Conservation (phyloP, 2,113 vertebrate species). For the Cryptomyrus ogoouensis region DNA sequence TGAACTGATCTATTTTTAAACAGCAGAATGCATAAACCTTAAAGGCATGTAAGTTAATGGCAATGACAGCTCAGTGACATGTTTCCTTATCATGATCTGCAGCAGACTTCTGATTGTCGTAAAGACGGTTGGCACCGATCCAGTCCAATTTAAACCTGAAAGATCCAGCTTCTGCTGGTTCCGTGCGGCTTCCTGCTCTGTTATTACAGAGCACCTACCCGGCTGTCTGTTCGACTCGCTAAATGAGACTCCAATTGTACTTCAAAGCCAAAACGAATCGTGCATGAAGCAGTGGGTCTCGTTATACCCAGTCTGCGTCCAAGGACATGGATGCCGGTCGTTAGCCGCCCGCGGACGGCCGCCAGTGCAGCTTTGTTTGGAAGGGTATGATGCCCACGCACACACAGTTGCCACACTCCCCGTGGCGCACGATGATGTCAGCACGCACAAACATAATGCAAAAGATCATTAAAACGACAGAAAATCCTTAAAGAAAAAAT, state of each 20-base stretch:
- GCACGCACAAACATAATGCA: not conserved
- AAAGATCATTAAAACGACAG: not conserved
- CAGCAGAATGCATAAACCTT: not conserved
- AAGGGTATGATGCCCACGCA: not conserved
- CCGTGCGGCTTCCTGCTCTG: not conserved
- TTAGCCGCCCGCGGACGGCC: not conserved
- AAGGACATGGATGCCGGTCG: not conserved
- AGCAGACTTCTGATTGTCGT: not conserved
- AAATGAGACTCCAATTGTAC: constrained; percentile 11
- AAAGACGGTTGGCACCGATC: not conserved
- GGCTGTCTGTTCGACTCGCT: not conserved
- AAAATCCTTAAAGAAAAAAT: not conserved
- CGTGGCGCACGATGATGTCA: not conserved
- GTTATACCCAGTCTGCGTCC: not conserved
- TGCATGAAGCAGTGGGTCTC: not conserved
- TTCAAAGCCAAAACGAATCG: not conserved
- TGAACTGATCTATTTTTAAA: not conserved
- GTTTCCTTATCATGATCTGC: not conserved
- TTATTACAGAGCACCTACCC: not conserved
- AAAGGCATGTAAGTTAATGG: not conserved
- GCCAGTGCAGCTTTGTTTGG: not conserved
- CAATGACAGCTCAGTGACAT: not conserved
- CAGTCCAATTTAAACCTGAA: not conserved
- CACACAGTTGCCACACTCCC: not conserved
- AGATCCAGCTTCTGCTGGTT: not conserved